Conservation (phyloP, 2,113 vertebrate species). For the Eurystomus gularis region DNA sequence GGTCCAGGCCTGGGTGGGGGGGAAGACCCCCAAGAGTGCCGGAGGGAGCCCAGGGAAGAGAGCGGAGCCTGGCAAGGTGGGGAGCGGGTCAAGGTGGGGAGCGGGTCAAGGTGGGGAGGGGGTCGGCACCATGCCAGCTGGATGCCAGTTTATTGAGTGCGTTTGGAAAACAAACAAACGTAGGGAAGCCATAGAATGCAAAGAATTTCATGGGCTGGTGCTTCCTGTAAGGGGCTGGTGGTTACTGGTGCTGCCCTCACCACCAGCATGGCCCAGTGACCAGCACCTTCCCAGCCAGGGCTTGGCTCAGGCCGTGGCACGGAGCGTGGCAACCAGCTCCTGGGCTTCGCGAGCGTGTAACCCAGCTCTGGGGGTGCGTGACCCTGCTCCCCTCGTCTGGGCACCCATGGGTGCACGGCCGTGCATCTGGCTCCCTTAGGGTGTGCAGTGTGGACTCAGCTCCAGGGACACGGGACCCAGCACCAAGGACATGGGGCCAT, state of each 20-base stretch:
- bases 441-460: not conserved
- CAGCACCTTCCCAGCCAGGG: rapidly evolving
- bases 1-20: rapidly evolving
- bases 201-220: not conserved
- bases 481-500: too few species aligned
- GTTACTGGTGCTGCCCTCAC: not conserved
- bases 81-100: not conserved
- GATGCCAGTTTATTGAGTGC: not conserved
- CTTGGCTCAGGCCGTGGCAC: rapidly evolving
- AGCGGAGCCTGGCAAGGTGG: not conserved
- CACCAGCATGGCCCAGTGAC: rapidly evolving
- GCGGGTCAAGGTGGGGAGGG: not conserved
- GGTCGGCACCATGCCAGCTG: not conserved
- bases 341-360: not conserved
- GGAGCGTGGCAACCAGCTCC: not conserved
- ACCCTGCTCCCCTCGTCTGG: not conserved
- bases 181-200: slow-evolving; percentile 10
- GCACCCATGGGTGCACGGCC: rapidly evolving
- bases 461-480: not conserved
- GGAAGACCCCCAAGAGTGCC: not conserved
- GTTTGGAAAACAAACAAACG: not conserved
- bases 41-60: not conserved
- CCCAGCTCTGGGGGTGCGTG: not conserved
- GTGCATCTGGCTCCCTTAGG: not conserved
- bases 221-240: not conserved